Base-by-base conservation (phyloP, 2,888 invertebrate genomes). In the Drosophila nigritarsus region DNA sequence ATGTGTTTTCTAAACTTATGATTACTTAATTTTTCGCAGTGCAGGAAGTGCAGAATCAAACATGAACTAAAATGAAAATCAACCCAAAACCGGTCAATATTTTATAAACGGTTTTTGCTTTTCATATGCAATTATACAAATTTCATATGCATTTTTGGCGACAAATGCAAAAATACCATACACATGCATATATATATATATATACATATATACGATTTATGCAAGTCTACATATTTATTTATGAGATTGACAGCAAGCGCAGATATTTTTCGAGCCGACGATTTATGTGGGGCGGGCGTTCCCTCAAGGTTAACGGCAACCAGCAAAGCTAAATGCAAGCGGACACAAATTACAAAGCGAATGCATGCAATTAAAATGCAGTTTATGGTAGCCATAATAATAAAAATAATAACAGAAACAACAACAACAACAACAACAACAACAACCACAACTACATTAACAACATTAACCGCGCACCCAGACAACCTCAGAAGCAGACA, bases 281-380 rank as follows among this genome's bases (percentile, higher is more conserved):
- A 73, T 76, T 76, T 66, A 73, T 79, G 71, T 69, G 68, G 70
- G 82, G 73, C 70, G 76, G 50, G 59, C 40, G 24, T 15, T 45
- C 45, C 42, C 67, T 77, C 84, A 84, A 84, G 84, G 73, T 72
- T 71, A 78, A 70, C 72, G 27, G 63, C 66, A 74, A 59, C 27
- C 29, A 61, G 53, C 73, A 50, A 62, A 61, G 48, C 40, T 40
- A 56, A 56, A 56, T 40, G 40, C 40, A 40, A 30, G 55, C 66
- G 20, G 68, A 73, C 42, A 45, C 55, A 73, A 83, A 70, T 65
- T 78, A 73, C 72, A 87, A 82, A 67, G 30, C 71, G 62, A 75
- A 65, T 75, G 80, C 80, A 73, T 78, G 80, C 78, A 90, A 87
- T 90, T 87, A 90, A 88, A 85, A 74, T 85, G 86, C 83, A 82